Base-by-base conservation (phyloP, 2,113 vertebrate species). In the Oophaga pumilio region DNA sequence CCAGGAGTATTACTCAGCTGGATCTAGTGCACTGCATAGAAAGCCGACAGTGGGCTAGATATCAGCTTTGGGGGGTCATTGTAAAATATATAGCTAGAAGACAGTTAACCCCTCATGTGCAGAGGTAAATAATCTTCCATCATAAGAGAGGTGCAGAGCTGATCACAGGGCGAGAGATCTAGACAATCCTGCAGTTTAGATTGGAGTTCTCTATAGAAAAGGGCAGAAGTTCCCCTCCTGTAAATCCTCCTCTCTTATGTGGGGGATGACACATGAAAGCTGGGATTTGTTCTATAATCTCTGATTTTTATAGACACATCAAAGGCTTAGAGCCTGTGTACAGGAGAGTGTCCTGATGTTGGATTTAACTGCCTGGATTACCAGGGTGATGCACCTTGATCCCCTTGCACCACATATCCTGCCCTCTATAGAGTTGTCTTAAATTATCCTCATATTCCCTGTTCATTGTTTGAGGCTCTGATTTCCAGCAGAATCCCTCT, bases 191-290 rank as follows among this genome's bases (percentile, higher is more conserved):
- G 8, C n/a, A 57, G 60, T 49, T 50, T 64, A 82, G 18, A 17
- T n/a, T 26, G 49, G 28, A 52, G 69, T 66, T 33, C 49, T 53
- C 22, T 12, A 68, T 17, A n/a, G n/a, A 68, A 18, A 43, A 69
- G 85, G 76, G 76, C 60, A 79, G 66, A 56, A 56, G 76, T 79
- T 68, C 56, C 60, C 28, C 53, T 76, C 49, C 50, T 69, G 74
- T 64, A 79, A 69, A 86, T 86, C 62, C 85, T 86, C 62, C 76
- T 79, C 76, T 79, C 76, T 53, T 86, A 62, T 66, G 76, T 79
- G 76, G 76, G 76, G 85, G 62, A 78, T 68, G 85, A 56, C 15
- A 86, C 85, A 86, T 86, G 76, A 86, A 86, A 79, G 85, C 59
- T 78, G 17, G 62, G 85, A 79, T 79, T 86, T 80, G 50, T 86